A percentile compares a stretch with the other conserved stretches of the same genome.
phyloP scores from a whole-genome alignment of 2,113 vertebrate genomes.

The Tretioscincus oriximinensis region DNA sequence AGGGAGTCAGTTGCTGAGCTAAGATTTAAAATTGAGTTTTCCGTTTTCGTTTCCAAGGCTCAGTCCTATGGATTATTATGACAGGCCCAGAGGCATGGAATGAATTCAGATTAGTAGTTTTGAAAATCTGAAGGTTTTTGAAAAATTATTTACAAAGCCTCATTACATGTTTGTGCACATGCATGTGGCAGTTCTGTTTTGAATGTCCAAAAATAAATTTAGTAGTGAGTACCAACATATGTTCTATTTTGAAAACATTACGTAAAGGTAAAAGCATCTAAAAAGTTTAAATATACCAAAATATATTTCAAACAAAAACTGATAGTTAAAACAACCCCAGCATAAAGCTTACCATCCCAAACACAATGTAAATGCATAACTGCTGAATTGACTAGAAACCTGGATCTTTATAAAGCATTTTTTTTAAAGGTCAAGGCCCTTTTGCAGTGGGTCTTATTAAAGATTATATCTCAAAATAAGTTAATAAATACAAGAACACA shows the following conservation, averaged over 20 bases:
- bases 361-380: too few species aligned
- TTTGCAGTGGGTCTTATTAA: too few species aligned
- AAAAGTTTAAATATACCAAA: too few species aligned
- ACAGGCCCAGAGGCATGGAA: not conserved
- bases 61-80: not conserved
- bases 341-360: too few species aligned
- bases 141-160: not conserved
- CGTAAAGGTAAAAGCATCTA: too few species aligned
- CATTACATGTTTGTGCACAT: not conserved
- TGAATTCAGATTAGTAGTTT: conserved; percentile 15
- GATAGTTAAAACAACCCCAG: too few species aligned
- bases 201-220: not conserved
- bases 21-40: conserved; percentile 16
- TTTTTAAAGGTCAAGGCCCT: too few species aligned
- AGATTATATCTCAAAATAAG: too few species aligned
- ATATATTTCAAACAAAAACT: too few species aligned
- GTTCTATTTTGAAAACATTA: not conserved
- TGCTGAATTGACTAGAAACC: too few species aligned
- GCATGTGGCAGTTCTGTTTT: not conserved
- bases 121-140: conserved; percentile 12
- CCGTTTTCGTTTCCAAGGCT: conserved; percentile 17
- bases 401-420: too few species aligned
- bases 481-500: too few species aligned
- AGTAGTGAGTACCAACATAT: not conserved
- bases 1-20: conserved; percentile 2